These are phyloP conservation scores for Struthio camelus DNA, from an alignment of 2,113 vertebrate genomes.

Conservation along the genomic window DNA sequence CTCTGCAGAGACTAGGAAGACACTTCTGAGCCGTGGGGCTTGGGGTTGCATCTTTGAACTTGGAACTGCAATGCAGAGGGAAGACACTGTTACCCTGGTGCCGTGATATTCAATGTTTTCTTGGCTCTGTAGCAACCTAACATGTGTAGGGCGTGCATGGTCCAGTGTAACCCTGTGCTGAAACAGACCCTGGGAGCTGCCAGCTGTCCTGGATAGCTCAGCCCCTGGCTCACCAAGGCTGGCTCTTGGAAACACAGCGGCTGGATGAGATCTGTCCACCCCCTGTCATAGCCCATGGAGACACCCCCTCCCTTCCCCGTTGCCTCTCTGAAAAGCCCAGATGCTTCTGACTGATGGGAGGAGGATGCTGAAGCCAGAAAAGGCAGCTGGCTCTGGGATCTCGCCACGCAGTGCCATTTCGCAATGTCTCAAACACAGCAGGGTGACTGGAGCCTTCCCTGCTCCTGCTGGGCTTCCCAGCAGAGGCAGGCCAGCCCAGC, in stretches of 20 bases:
- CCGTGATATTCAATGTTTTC: not conserved
- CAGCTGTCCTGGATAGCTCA: not conserved
- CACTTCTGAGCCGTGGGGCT: not conserved
- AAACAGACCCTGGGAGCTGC: not conserved
- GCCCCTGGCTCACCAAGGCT: not conserved
- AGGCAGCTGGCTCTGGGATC: not conserved
- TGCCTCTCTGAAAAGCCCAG: not conserved
- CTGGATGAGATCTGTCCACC: not conserved
- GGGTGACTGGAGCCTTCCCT: not conserved
- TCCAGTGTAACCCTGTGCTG: not conserved
- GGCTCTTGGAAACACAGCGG: not conserved
- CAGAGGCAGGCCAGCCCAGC: accelerated
- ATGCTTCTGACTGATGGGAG: not conserved
- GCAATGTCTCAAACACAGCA: accelerated
- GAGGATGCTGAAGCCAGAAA: not conserved
- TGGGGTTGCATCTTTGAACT: not conserved
- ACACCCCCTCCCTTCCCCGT: not conserved
- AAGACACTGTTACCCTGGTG: accelerated
- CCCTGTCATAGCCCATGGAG: accelerated
- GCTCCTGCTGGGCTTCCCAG: not conserved
- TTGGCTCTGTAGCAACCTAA: not conserved
- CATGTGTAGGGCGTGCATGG: accelerated
- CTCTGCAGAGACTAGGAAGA: not conserved
- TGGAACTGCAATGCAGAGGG: not conserved
- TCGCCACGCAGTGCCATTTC: accelerated